Evolutionary conservation across 1,140 invertebrate species (phyloP).

Genomic region (Drosophila arawakana): DNA sequence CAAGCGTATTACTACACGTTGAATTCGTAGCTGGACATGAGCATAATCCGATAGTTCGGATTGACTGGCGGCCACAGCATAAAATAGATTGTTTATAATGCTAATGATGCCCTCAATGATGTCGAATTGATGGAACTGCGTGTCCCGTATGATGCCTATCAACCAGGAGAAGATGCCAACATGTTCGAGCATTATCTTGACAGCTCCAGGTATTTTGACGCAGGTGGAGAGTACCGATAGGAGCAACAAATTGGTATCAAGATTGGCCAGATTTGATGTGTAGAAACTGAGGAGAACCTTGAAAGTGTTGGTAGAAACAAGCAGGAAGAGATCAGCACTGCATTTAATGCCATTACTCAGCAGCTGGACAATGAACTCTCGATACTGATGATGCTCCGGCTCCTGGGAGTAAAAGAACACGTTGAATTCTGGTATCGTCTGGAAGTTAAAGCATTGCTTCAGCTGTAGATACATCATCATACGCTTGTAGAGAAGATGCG

Average conservation of each 20-base stretch:
- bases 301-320: constrained; percentile 86
- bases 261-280: constrained; percentile 61
- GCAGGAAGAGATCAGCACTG: constrained; percentile 86
- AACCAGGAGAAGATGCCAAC: constrained; percentile 88
- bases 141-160: constrained; percentile 65
- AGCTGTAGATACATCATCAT: constrained; percentile 88
- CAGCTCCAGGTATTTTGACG: constrained; percentile 86
- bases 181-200: constrained; percentile 87
- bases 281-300: constrained; percentile 87
- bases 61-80: constrained; percentile 65
- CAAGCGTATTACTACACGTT: constrained; percentile 63
- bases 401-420: constrained; percentile 88
- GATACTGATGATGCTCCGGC: constrained; percentile 86
- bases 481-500: constrained; percentile 87
- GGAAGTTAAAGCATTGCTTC: constrained; percentile 88
- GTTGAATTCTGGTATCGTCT: constrained; percentile 89
- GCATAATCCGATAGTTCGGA: constrained; percentile 58
- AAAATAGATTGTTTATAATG: constrained; percentile 81
- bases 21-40: constrained; percentile 57
- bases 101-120: constrained; percentile 80
- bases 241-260: constrained; percentile 85
- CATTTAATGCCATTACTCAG: constrained; percentile 87
- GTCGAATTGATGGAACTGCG: constrained; percentile 82
- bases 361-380: constrained; percentile 88
- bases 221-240: constrained; percentile 87